These are phyloP conservation scores for Bucco capensis DNA, from an alignment of 2,113 vertebrate species.

Conservation along the genomic window DNA sequence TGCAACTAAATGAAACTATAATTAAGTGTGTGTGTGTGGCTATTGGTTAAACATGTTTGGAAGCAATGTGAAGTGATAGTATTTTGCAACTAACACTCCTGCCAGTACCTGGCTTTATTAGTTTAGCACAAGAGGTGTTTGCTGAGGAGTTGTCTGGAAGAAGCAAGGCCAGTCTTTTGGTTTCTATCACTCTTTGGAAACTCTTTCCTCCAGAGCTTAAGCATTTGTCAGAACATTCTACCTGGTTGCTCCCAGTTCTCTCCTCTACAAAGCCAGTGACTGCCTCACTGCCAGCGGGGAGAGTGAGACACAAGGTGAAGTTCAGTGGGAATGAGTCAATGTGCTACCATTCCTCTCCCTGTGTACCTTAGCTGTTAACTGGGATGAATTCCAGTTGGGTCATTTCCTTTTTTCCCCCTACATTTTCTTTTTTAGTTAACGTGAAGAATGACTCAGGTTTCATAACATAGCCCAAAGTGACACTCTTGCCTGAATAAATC, in stretches of 20 bases:
- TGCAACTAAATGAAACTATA: background rate
- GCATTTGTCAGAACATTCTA: background rate
- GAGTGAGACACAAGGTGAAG: background rate
- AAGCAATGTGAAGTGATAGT: background rate
- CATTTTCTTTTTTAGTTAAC: background rate
- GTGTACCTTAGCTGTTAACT: background rate
- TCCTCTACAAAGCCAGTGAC: background rate
- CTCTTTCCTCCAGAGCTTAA: background rate
- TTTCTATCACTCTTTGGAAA: constrained; percentile 31
- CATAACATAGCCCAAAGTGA: background rate
- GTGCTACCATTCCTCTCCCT: background rate
- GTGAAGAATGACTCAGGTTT: background rate
- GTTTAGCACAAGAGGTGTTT: constrained; percentile 36
- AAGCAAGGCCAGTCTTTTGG: background rate
- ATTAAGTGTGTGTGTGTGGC: background rate
- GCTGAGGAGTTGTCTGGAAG: constrained; percentile 48
- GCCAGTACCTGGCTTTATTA: constrained; percentile 31
- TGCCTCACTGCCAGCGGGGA: background rate
- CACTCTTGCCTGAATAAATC: background rate
- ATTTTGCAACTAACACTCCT: constrained; percentile 1
- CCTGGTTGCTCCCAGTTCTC: background rate
- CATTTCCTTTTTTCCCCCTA: constrained; percentile 10
- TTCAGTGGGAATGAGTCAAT: constrained; percentile 14
- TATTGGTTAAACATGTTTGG: constrained; percentile 26
- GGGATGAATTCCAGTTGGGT: background rate